Conservation (phyloP, 1,140 invertebrate species). For the Dreissena polymorpha region DNA sequence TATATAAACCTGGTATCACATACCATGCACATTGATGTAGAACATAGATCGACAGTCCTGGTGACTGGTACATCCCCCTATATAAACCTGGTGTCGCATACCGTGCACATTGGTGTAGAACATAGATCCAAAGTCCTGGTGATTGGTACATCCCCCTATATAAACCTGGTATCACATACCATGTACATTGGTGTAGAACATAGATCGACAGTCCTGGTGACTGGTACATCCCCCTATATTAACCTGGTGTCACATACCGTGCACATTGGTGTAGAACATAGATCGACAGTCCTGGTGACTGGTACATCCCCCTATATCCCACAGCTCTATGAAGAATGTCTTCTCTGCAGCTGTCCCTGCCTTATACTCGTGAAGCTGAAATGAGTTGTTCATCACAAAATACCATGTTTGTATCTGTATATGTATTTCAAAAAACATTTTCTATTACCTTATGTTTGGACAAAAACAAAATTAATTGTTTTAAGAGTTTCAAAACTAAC, state of each 20-base stretch:
- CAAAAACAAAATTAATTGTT: neutral
- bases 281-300: slow-evolving; percentile 94
- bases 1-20: too few species aligned
- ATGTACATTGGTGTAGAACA: slow-evolving; percentile 96
- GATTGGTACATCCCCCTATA: neutral
- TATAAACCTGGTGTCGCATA: too few species aligned
- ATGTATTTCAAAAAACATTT: too few species aligned
- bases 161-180: slow-evolving; percentile 86
- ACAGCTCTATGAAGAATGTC: slow-evolving; percentile 96
- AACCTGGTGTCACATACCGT: slow-evolving; percentile 88
- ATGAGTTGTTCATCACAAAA: slow-evolving; percentile 12
- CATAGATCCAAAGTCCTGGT: too few species aligned
- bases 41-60: neutral
- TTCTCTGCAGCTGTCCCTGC: slow-evolving; percentile 95
- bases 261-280: slow-evolving; percentile 95
- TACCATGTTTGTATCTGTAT: neutral
- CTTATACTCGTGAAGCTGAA: slow-evolving; percentile 93
- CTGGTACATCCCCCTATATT: too few species aligned
- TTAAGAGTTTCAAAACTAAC: too few species aligned
- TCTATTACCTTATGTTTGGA: neutral
- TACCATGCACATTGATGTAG: too few species aligned
- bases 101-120: too few species aligned
- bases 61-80: neutral
- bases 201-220: too few species aligned
- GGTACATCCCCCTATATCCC: slow-evolving; percentile 97